Percentiles rank a stretch among this genome's conserved stretches.
These are phyloP conservation scores for Diphyllodes magnificus DNA, from an alignment of 2,113 vertebrate species.

Conservation along the genomic window DNA sequence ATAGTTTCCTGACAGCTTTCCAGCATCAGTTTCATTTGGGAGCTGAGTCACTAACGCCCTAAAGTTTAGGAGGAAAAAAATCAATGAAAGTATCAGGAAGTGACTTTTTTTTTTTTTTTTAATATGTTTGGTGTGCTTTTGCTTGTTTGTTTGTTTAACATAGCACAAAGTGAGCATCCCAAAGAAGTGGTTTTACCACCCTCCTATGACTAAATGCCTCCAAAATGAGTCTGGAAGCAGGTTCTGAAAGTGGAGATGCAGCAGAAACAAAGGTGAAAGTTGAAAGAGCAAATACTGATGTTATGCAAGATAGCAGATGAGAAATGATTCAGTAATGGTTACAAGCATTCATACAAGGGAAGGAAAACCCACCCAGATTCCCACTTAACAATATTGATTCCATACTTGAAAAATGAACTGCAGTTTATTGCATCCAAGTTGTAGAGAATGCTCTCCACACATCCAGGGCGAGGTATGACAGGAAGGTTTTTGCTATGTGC, in stretches of 20 bases:
- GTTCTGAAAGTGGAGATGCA: constrained; percentile 11
- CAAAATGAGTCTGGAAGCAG: neutral
- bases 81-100: neutral
- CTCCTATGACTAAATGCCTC: neutral
- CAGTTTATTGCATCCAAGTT: neutral
- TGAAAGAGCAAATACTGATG: neutral
- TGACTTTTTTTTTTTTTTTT: neutral
- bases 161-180: neutral
- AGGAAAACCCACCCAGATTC: neutral
- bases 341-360: neutral
- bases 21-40: neutral
- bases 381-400: constrained; percentile 15
- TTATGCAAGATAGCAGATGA: constrained; percentile 17
- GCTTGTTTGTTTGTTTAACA: neutral
- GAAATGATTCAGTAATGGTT: constrained; percentile 26
- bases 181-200: neutral
- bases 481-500: neutral
- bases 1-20: constrained; percentile 14
- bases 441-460: fast-evolving
- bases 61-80: neutral
- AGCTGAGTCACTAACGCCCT: neutral
- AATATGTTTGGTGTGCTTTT: neutral
- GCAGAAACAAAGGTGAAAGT: neutral
- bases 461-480: neutral
- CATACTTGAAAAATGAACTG: neutral